phyloP scores from a whole-genome alignment of 2,797 vertebrate species.

The Pantherophis vulpinus region DNA sequence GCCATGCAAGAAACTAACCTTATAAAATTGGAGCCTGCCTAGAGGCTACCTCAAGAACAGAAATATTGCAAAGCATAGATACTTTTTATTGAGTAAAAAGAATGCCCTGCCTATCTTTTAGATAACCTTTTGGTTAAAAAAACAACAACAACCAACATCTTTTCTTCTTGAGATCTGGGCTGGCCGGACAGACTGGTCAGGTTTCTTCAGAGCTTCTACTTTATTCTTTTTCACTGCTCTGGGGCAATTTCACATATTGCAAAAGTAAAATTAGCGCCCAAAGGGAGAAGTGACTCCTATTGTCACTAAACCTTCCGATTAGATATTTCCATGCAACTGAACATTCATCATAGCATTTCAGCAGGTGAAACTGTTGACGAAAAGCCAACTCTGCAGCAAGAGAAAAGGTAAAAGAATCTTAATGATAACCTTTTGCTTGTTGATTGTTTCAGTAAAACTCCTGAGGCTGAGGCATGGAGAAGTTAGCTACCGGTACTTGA shows the following conservation, averaged over 20 bases:
- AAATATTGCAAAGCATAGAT: background rate
- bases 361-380: background rate
- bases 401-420: background rate
- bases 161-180: fast-evolving
- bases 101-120: background rate
- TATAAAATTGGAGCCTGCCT: background rate
- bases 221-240: background rate
- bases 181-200: background rate
- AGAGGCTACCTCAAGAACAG: background rate
- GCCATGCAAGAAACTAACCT: background rate
- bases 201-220: background rate
- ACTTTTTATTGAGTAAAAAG: background rate
- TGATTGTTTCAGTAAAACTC: background rate
- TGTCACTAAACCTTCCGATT: background rate
- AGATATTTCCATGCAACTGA: background rate
- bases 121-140: background rate
- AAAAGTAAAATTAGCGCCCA: background rate
- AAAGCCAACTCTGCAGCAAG: background rate
- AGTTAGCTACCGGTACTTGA: background rate
- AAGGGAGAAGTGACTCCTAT: background rate
- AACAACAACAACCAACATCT: background rate
- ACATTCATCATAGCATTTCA: background rate
- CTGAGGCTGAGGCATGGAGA: background rate
- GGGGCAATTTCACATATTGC: background rate
- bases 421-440: background rate